These are phyloP conservation scores for Malthinus seriepunctatus DNA, from an alignment of 2,888 invertebrate genomes.

Conservation along the genomic window DNA sequence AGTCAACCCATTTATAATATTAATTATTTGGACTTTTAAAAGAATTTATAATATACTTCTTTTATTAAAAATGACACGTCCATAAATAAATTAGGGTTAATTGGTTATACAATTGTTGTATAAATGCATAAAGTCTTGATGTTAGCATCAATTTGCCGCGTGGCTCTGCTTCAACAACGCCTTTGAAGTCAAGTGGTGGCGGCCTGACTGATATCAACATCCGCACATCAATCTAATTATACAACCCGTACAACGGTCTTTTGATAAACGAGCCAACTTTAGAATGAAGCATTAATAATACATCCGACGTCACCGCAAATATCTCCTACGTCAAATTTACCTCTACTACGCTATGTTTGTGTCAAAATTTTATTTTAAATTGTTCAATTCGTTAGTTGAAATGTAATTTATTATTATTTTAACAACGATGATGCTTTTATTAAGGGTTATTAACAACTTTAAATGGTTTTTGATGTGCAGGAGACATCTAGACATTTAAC, in stretches of 20 bases:
- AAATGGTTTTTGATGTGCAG: too few relatives aligned
- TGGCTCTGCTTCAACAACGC: slow-evolving; percentile 35
- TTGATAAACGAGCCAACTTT: slow-evolving; percentile 44
- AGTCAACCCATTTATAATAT: background rate
- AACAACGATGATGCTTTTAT: too few relatives aligned
- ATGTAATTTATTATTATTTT: too few relatives aligned
- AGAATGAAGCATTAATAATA: slow-evolving; percentile 40
- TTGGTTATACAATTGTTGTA: slow-evolving; percentile 36
- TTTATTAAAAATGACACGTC: slow-evolving; percentile 33
- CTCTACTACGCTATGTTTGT: background rate
- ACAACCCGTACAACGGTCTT: slow-evolving; percentile 41
- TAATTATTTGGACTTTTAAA: background rate
- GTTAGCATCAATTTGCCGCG: slow-evolving; percentile 40
- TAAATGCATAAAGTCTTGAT: slow-evolving; percentile 33
- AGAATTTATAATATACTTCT: slow-evolving; percentile 11
- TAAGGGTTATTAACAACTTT: too few relatives aligned
- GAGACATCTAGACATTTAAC: too few relatives aligned
- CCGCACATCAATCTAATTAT: slow-evolving; percentile 53
- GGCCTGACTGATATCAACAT: slow-evolving; percentile 50
- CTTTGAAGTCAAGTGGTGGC: slow-evolving; percentile 47
- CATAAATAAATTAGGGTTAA: slow-evolving; percentile 38
- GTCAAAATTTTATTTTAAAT: background rate
- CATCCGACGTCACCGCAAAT: slow-evolving; percentile 34
- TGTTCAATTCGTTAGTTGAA: too few relatives aligned
- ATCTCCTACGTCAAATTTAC: slow-evolving; percentile 28